Evolutionary conservation across 2,797 vertebrate species (phyloP).

Genomic region (Cynodonichthys magdalenae): DNA sequence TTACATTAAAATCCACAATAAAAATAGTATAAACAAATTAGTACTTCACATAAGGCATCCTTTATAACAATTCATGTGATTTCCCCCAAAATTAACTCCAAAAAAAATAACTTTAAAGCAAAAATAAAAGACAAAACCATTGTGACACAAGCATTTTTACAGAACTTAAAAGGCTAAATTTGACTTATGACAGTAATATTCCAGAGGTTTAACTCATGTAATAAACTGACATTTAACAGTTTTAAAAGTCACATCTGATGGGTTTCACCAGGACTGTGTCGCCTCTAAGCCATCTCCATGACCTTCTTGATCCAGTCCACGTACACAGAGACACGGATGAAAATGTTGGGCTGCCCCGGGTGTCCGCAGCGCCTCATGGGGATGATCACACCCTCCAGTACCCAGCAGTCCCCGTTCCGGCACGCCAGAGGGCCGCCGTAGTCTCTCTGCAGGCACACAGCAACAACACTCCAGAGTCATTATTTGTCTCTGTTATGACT

Average conservation of each 20-base stretch:
- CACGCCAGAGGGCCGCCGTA: conserved; percentile 95
- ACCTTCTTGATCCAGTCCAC: conserved; percentile 98
- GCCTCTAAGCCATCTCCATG: conserved; percentile 87
- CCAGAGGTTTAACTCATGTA: not conserved
- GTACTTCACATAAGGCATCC: no score
- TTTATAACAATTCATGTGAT: no score
- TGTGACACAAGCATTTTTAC: conserved; percentile 4
- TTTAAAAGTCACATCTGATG: not conserved
- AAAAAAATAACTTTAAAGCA: not conserved
- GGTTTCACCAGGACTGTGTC: conserved; percentile 25
- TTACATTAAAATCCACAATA: no score
- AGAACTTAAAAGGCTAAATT: not conserved
- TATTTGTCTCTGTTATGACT: conserved; percentile 76
- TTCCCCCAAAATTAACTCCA: no score
- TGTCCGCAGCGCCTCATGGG: conserved; percentile 93
- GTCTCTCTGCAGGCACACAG: conserved; percentile 86
- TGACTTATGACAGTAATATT: not conserved
- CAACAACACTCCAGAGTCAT: conserved; percentile 65
- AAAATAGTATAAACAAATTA: no score
- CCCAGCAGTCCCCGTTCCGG: conserved; percentile 94
- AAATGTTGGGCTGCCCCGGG: conserved; percentile 89
- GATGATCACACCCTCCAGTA: conserved; percentile 94
- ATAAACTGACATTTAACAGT: not conserved
- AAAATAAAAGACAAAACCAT: conserved; percentile 7
- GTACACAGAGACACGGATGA: conserved; percentile 90